A percentile compares a stretch with the other conserved stretches of the same genome.
Evolutionary conservation across 2,113 vertebrate genomes (phyloP).

Genomic region (Benitochromis conjunctus): DNA sequence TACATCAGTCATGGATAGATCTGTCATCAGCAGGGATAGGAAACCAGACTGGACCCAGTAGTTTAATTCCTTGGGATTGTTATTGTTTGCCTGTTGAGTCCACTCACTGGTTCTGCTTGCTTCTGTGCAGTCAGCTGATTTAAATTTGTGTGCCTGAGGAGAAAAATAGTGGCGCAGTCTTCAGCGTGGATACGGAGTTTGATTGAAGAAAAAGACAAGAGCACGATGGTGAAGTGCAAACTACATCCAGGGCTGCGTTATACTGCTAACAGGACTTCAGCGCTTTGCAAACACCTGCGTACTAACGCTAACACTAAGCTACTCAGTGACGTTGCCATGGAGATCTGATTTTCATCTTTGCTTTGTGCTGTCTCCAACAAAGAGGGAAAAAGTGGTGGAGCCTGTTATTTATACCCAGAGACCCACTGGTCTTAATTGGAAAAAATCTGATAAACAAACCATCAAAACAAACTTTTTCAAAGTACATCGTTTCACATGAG

Average conservation of each 20-base stretch:
- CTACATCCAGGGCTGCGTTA: background rate
- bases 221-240: background rate
- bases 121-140: background rate
- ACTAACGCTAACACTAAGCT: background rate
- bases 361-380: background rate
- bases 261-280: background rate
- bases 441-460: background rate
- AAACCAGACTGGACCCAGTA: background rate
- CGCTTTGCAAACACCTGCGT: rapidly evolving
- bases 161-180: background rate
- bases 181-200: background rate
- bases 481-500: rapidly evolving
- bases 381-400: background rate
- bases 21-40: rapidly evolving
- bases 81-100: background rate
- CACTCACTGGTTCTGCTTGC: background rate
- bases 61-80: background rate
- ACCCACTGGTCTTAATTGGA: rapidly evolving
- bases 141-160: background rate
- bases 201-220: rapidly evolving
- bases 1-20: background rate
- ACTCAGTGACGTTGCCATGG: background rate
- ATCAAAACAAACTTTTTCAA: rapidly evolving
- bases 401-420: background rate
- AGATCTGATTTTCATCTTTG: rapidly evolving